Conservation (phyloP, 2,888 invertebrate genomes). For the Diachrysia chrysitis region DNA sequence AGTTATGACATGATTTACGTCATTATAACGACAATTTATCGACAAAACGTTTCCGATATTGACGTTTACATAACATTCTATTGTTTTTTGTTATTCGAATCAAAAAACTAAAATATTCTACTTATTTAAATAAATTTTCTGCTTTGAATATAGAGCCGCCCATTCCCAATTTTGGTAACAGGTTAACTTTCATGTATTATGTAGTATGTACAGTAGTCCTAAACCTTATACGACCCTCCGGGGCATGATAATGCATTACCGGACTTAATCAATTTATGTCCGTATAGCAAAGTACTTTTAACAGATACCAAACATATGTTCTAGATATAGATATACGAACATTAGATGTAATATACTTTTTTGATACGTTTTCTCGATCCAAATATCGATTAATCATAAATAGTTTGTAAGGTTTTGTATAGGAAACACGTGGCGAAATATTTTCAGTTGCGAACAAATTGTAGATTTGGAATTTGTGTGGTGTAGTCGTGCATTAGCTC, state of each 20-base stretch:
- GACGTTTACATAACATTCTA: neutral
- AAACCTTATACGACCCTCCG: slow-evolving; percentile 3
- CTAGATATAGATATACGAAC: neutral
- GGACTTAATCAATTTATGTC: slow-evolving; percentile 1
- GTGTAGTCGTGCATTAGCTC: neutral
- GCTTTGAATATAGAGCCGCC: neutral
- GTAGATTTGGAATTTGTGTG: slow-evolving; percentile 3
- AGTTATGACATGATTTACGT: slow-evolving; percentile 21
- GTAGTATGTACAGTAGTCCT: neutral
- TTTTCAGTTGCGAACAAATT: slow-evolving; percentile 7
- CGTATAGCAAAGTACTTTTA: neutral
- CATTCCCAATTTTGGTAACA: neutral
- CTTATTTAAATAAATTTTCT: neutral
- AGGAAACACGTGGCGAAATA: slow-evolving; percentile 3
- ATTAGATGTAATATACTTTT: neutral
- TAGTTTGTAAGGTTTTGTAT: too few relatives aligned
- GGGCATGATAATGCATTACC: slow-evolving; percentile 25
- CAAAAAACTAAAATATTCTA: neutral
- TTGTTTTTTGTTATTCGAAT: neutral
- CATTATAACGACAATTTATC: slow-evolving; percentile 8
- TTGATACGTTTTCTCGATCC: neutral
- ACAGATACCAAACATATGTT: neutral
- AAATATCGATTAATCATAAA: neutral
- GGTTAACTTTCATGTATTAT: neutral
- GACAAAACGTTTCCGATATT: neutral